Conservation (phyloP, 2,888 invertebrate species). For the Aspidapion aeneum region DNA sequence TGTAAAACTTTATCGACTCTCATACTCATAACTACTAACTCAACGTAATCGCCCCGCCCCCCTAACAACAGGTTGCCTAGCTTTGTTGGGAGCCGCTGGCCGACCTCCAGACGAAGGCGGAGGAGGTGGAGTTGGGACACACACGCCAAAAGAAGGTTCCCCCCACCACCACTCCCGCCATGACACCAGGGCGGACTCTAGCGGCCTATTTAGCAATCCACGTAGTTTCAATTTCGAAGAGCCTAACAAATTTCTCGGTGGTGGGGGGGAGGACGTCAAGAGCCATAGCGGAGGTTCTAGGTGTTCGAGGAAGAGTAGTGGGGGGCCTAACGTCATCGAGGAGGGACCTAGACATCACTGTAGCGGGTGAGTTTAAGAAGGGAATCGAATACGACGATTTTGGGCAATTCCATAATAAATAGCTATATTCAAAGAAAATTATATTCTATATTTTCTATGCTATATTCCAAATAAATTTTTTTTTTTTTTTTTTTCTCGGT, state of each 20-base stretch:
- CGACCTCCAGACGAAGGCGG: slow-evolving; percentile 39
- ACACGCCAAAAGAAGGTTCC: background rate
- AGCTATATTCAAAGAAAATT: too few relatives aligned
- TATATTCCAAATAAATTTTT: too few relatives aligned
- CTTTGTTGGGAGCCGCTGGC: slow-evolving; percentile 41
- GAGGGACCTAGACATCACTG: background rate
- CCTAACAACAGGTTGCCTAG: slow-evolving; percentile 38
- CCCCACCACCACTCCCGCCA: background rate
- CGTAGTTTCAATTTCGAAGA: background rate
- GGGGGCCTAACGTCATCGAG: background rate
- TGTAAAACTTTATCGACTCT: too few relatives aligned
- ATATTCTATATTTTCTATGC: too few relatives aligned
- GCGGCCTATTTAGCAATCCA: background rate
- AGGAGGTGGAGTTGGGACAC: too few relatives aligned
- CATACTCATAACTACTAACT: too few relatives aligned
- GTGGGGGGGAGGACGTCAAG: background rate
- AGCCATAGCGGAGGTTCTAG: background rate
- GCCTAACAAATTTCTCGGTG: background rate
- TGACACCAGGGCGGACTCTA: too few relatives aligned
- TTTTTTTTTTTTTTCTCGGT: too few relatives aligned
- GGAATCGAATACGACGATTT: too few relatives aligned
- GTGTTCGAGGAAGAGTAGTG: background rate
- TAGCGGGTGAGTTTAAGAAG: too few relatives aligned
- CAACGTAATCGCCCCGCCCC: too few relatives aligned
- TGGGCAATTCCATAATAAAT: too few relatives aligned